Conservation (phyloP, 92 coral and sea anemone genomes). For the Paragorgia papillata region DNA sequence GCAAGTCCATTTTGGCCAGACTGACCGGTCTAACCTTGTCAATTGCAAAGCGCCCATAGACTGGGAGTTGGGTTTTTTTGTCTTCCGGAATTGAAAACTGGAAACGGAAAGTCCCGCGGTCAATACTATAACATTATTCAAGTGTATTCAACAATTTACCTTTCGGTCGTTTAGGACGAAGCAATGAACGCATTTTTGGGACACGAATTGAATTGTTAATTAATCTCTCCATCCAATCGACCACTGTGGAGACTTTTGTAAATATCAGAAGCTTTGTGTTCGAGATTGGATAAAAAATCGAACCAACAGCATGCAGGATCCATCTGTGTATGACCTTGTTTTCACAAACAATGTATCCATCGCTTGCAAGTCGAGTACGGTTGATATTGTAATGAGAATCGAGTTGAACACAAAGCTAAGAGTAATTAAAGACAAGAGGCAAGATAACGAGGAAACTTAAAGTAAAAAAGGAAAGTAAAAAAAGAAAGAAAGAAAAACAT, state of each 20-base stretch:
- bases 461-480: neutral
- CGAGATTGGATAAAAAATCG: neutral
- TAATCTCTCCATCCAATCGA: constrained; percentile 25
- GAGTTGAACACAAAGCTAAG: constrained; percentile 16
- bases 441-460: neutral
- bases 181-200: neutral
- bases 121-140: too few species aligned
- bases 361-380: neutral
- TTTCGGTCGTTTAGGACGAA: neutral
- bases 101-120: too few species aligned
- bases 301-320: constrained; percentile 32
- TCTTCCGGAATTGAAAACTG: too few species aligned
- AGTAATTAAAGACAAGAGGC: neutral
- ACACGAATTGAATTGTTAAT: neutral
- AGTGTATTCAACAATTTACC: neutral
- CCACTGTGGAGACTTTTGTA: neutral
- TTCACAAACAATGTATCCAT: constrained; percentile 23
- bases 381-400: neutral
- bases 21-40: too few species aligned
- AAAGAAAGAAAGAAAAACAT: too few species aligned
- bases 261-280: neutral
- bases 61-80: too few species aligned
- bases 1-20: too few species aligned
- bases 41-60: too few species aligned
- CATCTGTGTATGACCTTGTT: constrained; percentile 4